phyloP scores from a whole-genome alignment of 2,797 vertebrate species.

The Cheirogaleus major region DNA sequence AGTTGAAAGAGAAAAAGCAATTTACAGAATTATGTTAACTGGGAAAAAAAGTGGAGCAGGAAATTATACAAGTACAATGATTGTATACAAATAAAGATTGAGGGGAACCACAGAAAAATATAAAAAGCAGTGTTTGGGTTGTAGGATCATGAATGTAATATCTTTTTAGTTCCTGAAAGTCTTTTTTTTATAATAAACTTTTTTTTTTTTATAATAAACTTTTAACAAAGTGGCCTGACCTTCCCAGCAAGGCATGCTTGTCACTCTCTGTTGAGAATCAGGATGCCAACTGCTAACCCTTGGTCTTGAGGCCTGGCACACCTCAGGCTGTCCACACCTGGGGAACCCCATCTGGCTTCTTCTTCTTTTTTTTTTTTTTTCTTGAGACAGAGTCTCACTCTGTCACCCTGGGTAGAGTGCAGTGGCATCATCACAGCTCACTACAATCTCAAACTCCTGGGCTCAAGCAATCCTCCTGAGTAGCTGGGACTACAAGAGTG shows the following conservation, averaged over 20 bases:
- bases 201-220: not conserved
- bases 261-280: not conserved
- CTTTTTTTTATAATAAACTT: not conserved
- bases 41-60: not conserved
- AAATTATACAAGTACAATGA: not conserved
- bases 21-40: not conserved
- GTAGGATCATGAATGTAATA: not conserved
- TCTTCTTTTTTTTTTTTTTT: no score
- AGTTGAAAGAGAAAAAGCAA: constrained; percentile 12
- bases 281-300: not conserved
- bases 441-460: no score
- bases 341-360: not conserved
- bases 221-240: not conserved
- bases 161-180: not conserved
- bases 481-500: not conserved
- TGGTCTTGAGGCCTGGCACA: not conserved
- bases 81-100: not conserved
- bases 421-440: no score
- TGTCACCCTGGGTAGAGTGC: no score
- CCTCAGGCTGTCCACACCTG: not conserved
- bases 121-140: not conserved
- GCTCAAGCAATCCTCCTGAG: not conserved
- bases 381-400: no score
- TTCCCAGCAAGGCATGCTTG: not conserved
- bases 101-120: constrained; percentile 6